These are phyloP conservation scores for Triops cancriformis DNA, from an alignment of 1,140 invertebrate species.

Conservation along the genomic window DNA sequence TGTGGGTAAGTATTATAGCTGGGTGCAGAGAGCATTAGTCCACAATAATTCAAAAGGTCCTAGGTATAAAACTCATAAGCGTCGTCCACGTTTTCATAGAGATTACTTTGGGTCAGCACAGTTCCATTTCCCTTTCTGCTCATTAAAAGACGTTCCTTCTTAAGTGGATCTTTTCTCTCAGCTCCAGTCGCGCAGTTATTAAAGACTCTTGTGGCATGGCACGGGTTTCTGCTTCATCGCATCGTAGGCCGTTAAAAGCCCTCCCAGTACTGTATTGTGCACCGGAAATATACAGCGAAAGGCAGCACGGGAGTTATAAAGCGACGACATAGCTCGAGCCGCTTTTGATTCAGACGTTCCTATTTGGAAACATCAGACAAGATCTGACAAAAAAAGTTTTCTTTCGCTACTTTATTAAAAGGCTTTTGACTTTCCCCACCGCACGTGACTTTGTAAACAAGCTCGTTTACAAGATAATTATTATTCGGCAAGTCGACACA, in stretches of 20 bases:
- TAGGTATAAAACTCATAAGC: not conserved
- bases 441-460: not conserved
- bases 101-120: not conserved
- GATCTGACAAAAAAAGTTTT: not conserved
- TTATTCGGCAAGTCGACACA: not conserved
- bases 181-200: not conserved
- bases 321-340: too few relatives aligned
- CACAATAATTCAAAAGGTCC: not conserved
- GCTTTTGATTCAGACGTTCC: too few relatives aligned
- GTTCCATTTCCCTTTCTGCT: not conserved
- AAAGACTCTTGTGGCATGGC: not conserved
- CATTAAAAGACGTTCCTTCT: slow-evolving; percentile 12
- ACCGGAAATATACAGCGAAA: too few relatives aligned
- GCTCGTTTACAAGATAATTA: not conserved
- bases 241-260: not conserved
- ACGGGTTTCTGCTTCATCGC: not conserved
- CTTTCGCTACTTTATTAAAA: not conserved
- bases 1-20: not conserved
- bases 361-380: too few relatives aligned
- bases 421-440: not conserved
- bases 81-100: not conserved
- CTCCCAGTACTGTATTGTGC: not conserved
- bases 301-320: too few relatives aligned
- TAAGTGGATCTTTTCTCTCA: slow-evolving; percentile 10
- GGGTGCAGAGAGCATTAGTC: not conserved